phyloP scores from a whole-genome alignment of 2,797 vertebrate species.

The Sandelia bainsii region DNA sequence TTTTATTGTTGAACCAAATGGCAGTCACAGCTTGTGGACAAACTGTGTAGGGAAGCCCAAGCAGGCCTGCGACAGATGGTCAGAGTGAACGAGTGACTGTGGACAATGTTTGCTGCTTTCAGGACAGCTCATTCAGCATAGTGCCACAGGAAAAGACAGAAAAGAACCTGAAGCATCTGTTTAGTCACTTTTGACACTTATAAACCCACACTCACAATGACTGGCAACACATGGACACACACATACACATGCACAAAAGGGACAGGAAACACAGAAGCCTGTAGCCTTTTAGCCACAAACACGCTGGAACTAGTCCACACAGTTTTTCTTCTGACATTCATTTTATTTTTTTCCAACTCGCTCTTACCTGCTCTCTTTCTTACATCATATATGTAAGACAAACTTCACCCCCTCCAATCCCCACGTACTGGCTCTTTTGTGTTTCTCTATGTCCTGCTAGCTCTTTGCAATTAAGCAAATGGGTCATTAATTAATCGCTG shows the following conservation, averaged over 20 bases:
- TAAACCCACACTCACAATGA: constrained; percentile 11
- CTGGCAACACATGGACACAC: constrained; percentile 8
- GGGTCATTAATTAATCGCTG: constrained; percentile 81
- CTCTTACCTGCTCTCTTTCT: constrained; percentile 41
- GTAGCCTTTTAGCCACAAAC: constrained; percentile 11
- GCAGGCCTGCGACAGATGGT: constrained; percentile 76
- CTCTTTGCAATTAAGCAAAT: constrained; percentile 81
- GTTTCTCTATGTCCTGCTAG: constrained; percentile 62
- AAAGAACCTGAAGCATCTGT: constrained; percentile 53
- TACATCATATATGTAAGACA: constrained; percentile 30
- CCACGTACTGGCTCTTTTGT: constrained; percentile 25
- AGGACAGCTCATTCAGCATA: constrained; percentile 59
- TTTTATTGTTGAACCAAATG: constrained; percentile 71
- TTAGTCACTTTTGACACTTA: constrained; percentile 45
- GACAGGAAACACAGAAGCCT: constrained; percentile 13
- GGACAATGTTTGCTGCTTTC: constrained; percentile 58
- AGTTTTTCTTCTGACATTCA: constrained; percentile 20
- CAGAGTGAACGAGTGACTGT: constrained; percentile 60
- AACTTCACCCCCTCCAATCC: constrained; percentile 32
- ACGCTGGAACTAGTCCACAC: background rate
- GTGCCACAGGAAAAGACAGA: constrained; percentile 42
- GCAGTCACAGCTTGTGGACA: constrained; percentile 76
- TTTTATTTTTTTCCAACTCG: constrained; percentile 16
- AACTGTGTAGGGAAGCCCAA: constrained; percentile 67
- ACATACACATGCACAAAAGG: background rate